Conservation (phyloP, 2,888 invertebrate species). For the Tiphia femorata region DNA sequence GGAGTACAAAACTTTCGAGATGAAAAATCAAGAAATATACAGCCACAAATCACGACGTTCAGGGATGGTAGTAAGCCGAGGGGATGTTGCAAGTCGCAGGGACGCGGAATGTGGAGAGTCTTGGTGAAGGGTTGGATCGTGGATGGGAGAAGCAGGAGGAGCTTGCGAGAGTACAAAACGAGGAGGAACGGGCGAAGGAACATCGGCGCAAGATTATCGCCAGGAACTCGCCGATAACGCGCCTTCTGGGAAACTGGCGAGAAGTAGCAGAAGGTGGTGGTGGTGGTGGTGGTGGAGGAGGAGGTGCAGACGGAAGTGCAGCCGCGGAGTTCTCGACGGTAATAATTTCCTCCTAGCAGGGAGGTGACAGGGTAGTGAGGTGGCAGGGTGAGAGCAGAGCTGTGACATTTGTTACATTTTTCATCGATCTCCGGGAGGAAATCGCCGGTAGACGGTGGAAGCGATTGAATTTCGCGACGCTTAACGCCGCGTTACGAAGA, state of each 20-base stretch:
- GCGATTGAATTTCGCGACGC: neutral
- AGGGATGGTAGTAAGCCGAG: too few relatives aligned
- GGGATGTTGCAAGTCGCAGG: neutral
- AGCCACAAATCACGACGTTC: constrained; percentile 31
- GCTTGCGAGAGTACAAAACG: neutral
- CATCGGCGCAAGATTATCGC: constrained; percentile 50
- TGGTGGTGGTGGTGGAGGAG: too few relatives aligned
- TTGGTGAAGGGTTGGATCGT: constrained; percentile 13
- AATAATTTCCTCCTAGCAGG: constrained; percentile 60
- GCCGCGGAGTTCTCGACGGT: constrained; percentile 54
- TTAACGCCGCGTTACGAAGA: neutral
- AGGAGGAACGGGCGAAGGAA: constrained; percentile 1
- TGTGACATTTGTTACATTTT: constrained; percentile 35
- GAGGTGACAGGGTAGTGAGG: too few relatives aligned
- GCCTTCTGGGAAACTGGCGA: constrained; percentile 19
- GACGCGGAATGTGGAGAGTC: constrained; percentile 6
- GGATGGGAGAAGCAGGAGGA: neutral
- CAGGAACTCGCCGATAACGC: constrained; percentile 56
- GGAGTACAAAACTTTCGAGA: too few relatives aligned
- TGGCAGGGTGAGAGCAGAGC: constrained; percentile 37
- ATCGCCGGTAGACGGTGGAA: neutral
- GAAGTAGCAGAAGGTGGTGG: constrained; percentile 33
- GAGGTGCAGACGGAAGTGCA: constrained; percentile 53
- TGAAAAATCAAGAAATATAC: constrained; percentile 45
- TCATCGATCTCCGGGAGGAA: constrained; percentile 32